Evolutionary conservation across 2,888 invertebrate genomes (phyloP).

Genomic region (Cataglyphis albicans): DNA sequence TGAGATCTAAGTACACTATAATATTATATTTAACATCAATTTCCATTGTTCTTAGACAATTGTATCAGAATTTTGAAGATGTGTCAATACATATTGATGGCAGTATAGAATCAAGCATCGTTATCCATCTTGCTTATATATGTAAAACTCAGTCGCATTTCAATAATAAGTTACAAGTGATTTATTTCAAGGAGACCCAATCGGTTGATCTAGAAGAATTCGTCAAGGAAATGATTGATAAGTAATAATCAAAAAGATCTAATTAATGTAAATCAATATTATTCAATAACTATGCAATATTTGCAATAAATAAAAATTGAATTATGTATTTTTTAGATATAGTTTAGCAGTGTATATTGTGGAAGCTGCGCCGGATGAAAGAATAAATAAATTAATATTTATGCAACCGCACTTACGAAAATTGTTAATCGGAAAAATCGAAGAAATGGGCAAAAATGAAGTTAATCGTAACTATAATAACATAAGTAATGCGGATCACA

Average conservation of each 20-base stretch:
- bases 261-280: slow-evolving; percentile 15
- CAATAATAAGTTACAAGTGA: slow-evolving; percentile 47
- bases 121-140: slow-evolving; percentile 76
- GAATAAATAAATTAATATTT: slow-evolving; percentile 53
- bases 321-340: slow-evolving; percentile 65
- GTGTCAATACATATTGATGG: slow-evolving; percentile 76
- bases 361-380: slow-evolving; percentile 39
- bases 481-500: neutral
- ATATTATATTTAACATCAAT: slow-evolving; percentile 28
- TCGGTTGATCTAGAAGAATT: slow-evolving; percentile 50
- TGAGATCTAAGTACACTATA: slow-evolving; percentile 14
- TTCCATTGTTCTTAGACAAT: slow-evolving; percentile 54
- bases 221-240: slow-evolving; percentile 56
- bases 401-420: slow-evolving; percentile 67
- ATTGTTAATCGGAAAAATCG: slow-evolving; percentile 68
- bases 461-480: neutral
- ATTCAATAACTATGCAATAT: neutral
- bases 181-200: slow-evolving; percentile 57
- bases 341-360: slow-evolving; percentile 56
- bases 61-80: slow-evolving; percentile 62
- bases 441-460: neutral
- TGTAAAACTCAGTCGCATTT: neutral
- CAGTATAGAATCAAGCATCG: slow-evolving; percentile 72
- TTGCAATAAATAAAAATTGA: neutral
- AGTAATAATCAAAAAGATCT: slow-evolving; percentile 55